Base-by-base conservation (phyloP, 2,113 vertebrate species). In the Periophthalmodon schlosseri region DNA sequence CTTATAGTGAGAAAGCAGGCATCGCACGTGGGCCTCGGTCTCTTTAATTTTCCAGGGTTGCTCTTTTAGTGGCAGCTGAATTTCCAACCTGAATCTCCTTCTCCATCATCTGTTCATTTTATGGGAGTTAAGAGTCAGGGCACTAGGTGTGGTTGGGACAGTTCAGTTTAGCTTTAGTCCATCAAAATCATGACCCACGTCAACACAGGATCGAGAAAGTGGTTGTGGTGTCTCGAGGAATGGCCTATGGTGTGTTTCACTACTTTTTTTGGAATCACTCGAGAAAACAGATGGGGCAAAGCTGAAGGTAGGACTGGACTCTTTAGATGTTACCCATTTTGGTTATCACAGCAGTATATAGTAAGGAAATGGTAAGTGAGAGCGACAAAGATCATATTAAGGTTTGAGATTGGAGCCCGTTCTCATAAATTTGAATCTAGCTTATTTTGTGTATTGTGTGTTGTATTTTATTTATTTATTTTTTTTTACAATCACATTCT, bases 1-100 rank as follows among this genome's bases (percentile, higher is more conserved):
- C 77, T 72, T 75, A 82, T 68, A 58, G 87, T 72, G 76, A 81
- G 74, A 86, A 75, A 64, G 46, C 14, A 68, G 56, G 78, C 80
- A n/a, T 23, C 28, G 68, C 73, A 78, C 72, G 10, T 72, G 74
- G 57, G 79, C 69, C 81, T 81, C 77, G 21, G 14, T 71, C 49
- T 70, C 36, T 66, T 66, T 21, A 58, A 56, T 75, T 74, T 72
- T 78, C 78, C 73, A 72, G 33, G 24, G 18, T 15, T n/a, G 9
- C 34, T 68, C 64, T 63, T 28, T 70, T 28, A 72, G 5, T 20
- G 20, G 10, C 20, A 36, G 18, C 66, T 58, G 63, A 12, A 33
- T 64, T 23, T 73, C 36, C 33, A 60, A 10, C 52, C 23, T 77
- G 9, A 52, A 46, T 46, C 70, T 64, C 39, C 44, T 16, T 46